These are phyloP conservation scores for Piprites chloris DNA, from an alignment of 2,113 vertebrate species.

Conservation along the genomic window DNA sequence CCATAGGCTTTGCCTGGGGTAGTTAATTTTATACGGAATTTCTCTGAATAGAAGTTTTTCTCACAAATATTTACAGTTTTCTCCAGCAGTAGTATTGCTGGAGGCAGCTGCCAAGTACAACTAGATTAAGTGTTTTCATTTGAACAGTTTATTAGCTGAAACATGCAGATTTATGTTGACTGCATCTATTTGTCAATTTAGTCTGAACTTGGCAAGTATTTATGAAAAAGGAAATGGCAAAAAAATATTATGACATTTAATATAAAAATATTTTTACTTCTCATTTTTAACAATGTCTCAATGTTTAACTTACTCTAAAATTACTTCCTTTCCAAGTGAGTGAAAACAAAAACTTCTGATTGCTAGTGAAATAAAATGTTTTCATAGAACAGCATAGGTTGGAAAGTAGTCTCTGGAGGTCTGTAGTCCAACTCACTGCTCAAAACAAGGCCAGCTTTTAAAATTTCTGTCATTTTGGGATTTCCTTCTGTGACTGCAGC, in stretches of 20 bases:
- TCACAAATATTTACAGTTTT: neutral
- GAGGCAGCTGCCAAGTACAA: conserved; percentile 14
- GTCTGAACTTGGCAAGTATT: conserved; percentile 12
- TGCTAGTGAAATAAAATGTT: neutral
- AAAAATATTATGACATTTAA: neutral
- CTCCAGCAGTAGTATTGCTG: neutral
- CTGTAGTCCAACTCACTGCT: neutral
- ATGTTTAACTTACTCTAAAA: neutral
- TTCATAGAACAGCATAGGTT: neutral
- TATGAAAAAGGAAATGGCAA: neutral
- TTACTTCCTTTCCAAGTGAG: neutral
- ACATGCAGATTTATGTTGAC: neutral
- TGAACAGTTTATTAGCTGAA: conserved; percentile 11
- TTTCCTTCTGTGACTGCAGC: neutral
- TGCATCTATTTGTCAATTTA: neutral
- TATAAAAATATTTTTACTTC: conserved; percentile 13
- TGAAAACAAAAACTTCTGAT: neutral
- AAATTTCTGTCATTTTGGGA: neutral
- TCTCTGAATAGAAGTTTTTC: neutral
- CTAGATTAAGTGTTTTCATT: conserved; percentile 23
- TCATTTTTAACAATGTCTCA: neutral
- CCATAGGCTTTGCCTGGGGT: neutral
- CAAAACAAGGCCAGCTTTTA: neutral
- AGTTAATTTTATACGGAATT: neutral
- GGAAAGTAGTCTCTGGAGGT: neutral